phyloP scores from a whole-genome alignment of 2,888 invertebrate genomes.

The Mythimna vitellina region DNA sequence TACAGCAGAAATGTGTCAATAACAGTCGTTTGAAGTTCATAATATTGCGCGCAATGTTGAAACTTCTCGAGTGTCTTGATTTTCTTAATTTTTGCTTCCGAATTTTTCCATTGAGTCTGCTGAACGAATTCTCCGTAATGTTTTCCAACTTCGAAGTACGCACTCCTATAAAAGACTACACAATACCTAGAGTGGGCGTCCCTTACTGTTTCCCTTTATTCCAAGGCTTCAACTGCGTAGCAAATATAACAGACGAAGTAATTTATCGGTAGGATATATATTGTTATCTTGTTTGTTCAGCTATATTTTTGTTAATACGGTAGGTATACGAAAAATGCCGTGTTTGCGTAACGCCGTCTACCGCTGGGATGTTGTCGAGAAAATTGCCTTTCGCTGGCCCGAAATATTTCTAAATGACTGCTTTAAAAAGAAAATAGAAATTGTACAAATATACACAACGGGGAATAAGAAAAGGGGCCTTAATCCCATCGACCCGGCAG shows the following conservation, averaged over 20 bases:
- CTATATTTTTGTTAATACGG: slow-evolving; percentile 57
- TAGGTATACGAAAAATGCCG: slow-evolving; percentile 51
- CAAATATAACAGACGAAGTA: slow-evolving; percentile 65
- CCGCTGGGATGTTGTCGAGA: slow-evolving; percentile 43
- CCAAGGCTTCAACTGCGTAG: slow-evolving; percentile 57
- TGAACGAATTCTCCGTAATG: slow-evolving; percentile 32
- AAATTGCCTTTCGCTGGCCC: slow-evolving; percentile 55
- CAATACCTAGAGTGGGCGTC: slow-evolving; percentile 62
- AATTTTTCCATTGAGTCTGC: slow-evolving; percentile 14
- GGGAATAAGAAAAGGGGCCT: slow-evolving; percentile 12
- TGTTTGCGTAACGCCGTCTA: slow-evolving; percentile 53
- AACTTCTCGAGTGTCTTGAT: background rate
- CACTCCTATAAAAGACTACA: slow-evolving; percentile 45
- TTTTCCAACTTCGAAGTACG: slow-evolving; percentile 50
- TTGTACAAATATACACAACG: slow-evolving; percentile 38
- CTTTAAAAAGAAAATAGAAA: slow-evolving; percentile 38
- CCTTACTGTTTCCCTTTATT: slow-evolving; percentile 55
- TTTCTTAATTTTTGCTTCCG: background rate
- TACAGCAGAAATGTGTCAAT: background rate
- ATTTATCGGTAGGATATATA: slow-evolving; percentile 64
- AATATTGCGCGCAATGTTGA: slow-evolving; percentile 1
- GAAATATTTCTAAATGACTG: slow-evolving; percentile 44
- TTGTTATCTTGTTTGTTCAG: slow-evolving; percentile 64
- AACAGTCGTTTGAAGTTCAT: background rate
- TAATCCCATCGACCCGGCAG: slow-evolving; percentile 30